Conservation (phyloP, 2,888 invertebrate genomes). For the Acronicta aceris region DNA sequence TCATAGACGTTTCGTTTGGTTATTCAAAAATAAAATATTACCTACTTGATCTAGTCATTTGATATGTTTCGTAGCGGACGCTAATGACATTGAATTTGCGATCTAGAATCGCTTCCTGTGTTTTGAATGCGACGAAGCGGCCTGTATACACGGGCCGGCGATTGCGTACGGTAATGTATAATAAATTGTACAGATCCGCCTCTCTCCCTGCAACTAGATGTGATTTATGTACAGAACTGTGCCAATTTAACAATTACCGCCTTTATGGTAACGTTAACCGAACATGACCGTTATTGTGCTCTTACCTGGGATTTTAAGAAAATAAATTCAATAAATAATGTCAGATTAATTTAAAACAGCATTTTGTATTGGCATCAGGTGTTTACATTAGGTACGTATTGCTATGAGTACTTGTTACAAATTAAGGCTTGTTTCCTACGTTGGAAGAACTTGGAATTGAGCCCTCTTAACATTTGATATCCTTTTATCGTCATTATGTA, state of each 20-base stretch:
- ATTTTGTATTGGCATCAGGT: constrained; percentile 48
- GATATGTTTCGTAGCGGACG: constrained; percentile 40
- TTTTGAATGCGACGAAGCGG: constrained; percentile 62
- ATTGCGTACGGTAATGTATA: constrained; percentile 59
- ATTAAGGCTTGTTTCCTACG: constrained; percentile 22
- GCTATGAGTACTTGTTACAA: constrained; percentile 32
- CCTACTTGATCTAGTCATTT: constrained; percentile 21
- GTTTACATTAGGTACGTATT: constrained; percentile 40
- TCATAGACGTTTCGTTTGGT: constrained; percentile 13
- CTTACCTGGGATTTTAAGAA: constrained; percentile 65
- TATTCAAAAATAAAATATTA: constrained; percentile 25
- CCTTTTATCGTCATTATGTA: constrained; percentile 18
- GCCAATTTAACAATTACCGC: constrained; percentile 84
- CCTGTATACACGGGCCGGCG: constrained; percentile 24
- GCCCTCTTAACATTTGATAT: constrained; percentile 39
- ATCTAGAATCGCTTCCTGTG: constrained; percentile 75
- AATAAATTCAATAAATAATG: constrained; percentile 57
- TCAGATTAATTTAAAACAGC: constrained; percentile 60
- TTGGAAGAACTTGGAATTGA: constrained; percentile 39
- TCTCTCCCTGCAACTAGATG: constrained; percentile 75
- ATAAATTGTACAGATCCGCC: constrained; percentile 81
- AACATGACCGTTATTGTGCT: constrained; percentile 69
- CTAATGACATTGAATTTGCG: constrained; percentile 66
- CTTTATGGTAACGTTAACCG: constrained; percentile 66
- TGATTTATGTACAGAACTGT: constrained; percentile 83